A percentile compares a stretch with the other conserved stretches of the same genome.
phyloP scores from a whole-genome alignment of 2,113 vertebrate species.

The Rana temporaria region DNA sequence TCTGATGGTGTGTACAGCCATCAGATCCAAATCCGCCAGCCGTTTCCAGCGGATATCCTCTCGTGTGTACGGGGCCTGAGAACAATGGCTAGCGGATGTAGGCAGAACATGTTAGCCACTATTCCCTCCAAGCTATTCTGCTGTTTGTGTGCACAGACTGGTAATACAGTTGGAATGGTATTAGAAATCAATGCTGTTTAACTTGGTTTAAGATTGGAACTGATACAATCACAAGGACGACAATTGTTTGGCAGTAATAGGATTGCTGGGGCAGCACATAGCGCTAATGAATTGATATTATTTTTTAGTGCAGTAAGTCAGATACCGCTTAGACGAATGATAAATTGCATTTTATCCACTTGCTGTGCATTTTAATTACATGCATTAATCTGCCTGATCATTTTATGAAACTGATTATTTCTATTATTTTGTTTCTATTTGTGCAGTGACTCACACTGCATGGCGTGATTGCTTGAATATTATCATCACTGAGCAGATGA shows the following conservation, averaged over 20 bases:
- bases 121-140: conserved; percentile 1
- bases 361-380: too few species aligned
- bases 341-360: neutral
- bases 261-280: neutral
- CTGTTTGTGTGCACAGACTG: neutral
- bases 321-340: neutral
- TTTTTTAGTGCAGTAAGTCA: conserved; percentile 10
- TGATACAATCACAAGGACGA: conserved; percentile 26
- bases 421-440: too few species aligned
- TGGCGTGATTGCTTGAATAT: too few species aligned
- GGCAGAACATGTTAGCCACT: neutral
- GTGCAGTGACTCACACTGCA: too few species aligned
- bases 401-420: too few species aligned
- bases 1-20: too few species aligned
- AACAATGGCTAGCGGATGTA: neutral
- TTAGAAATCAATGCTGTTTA: conserved; percentile 38
- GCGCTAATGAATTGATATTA: conserved; percentile 17
- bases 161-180: conserved; percentile 1
- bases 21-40: too few species aligned
- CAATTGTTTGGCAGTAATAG: conserved; percentile 25
- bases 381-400: too few species aligned
- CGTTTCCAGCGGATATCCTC: too few species aligned
- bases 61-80: too few species aligned
- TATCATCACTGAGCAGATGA: too few species aligned
- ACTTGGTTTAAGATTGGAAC: conserved; percentile 31